Evolutionary conservation across 2,888 invertebrate genomes (phyloP), one percentile per base, ranked within the genome.

Genomic region (Schizotus pectinicornis): DNA sequence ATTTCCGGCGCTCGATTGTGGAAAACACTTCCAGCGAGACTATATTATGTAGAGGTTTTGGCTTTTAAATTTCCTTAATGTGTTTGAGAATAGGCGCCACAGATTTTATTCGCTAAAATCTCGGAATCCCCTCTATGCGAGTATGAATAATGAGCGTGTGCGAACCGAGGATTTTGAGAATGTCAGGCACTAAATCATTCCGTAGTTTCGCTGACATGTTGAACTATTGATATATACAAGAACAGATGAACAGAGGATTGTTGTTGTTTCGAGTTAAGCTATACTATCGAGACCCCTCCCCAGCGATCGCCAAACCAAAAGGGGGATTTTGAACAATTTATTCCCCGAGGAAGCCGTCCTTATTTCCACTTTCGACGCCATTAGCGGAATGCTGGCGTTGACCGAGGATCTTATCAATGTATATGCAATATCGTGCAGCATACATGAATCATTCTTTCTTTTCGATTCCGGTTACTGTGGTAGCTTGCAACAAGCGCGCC

Each of bases 281-380:
- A 42, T 45, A 50, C 36, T 46, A 59, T 59, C 55, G 41, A 41
- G 37, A 57, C 43, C 52, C 55, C 55, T 59, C 50, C 51, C 46
- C 32, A 36, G 54, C 42, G 59, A 59, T 59, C 50, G 42, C 30
- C 47, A 49, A 56, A 36, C 43, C 52, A 51, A 55, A 46, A 45
- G 52, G 49, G 50, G 50, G 55, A 50, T 55, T 39, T 45, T 35
- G 37, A 59, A 59, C 59, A 67, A 63, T 64, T 59, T 64, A 62
- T 71, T 66, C 70, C 65, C 69, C 45, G 55, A 63, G 67, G 66
- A 61, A 50, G 63, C 53, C 61, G 62, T 66, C 68, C 69, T 70
- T 74, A 72, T 72, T 72, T 71, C 73, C 71, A 72, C 69, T 72
- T 73, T 70, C 69, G 63, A 66, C 70, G 65, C 67, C 70, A 72